Conservation (phyloP, 1,140 invertebrate genomes). For the Grapholita molesta region DNA sequence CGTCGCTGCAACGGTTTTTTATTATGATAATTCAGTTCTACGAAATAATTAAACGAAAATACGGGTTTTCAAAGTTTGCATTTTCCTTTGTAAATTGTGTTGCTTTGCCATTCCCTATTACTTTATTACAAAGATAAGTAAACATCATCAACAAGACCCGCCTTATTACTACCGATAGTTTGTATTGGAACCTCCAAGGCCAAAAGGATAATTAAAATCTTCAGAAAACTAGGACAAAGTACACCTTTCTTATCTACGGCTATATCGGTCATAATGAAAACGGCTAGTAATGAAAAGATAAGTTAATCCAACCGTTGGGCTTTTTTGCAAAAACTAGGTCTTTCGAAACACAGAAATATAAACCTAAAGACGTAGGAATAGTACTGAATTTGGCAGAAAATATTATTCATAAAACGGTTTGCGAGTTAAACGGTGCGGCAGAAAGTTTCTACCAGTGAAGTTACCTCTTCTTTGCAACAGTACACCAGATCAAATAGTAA, state of each 20-base stretch:
- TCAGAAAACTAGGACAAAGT: not conserved
- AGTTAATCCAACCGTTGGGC: conserved; percentile 2
- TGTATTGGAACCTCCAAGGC: not conserved
- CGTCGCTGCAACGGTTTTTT: too few species aligned
- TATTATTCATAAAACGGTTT: not conserved
- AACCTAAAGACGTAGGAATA: not conserved
- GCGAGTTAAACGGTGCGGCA: not conserved
- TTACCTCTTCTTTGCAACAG: not conserved
- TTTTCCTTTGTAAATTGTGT: too few species aligned
- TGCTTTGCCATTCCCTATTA: too few species aligned
- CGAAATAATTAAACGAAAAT: too few species aligned
- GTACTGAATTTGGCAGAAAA: not conserved
- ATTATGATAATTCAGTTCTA: too few species aligned
- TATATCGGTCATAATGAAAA: not conserved
- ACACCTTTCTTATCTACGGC: not conserved
- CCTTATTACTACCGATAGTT: not conserved
- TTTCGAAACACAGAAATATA: not conserved
- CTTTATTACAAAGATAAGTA: not conserved
- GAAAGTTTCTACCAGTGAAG: not conserved
- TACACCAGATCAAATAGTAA: not conserved
- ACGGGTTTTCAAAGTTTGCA: too few species aligned
- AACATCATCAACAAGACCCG: not conserved
- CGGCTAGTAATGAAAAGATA: conserved; percentile 4
- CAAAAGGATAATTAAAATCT: not conserved
- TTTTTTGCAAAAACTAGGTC: not conserved